Conservation (phyloP, 2,797 vertebrate species). For the Sebastes hubbsi region DNA sequence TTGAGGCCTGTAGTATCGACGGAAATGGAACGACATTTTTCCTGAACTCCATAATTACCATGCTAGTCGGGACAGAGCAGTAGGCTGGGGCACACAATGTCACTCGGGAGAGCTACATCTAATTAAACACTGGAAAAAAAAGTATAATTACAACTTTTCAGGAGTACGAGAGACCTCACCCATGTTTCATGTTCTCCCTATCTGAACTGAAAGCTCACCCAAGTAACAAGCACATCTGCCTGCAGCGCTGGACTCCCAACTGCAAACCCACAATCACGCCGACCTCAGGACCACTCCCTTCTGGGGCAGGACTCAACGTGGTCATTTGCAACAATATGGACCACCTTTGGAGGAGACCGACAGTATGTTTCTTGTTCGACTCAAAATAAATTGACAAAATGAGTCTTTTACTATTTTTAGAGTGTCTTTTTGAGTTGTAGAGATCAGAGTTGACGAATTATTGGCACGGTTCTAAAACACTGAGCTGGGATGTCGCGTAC, state of each 20-base stretch:
- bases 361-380: background rate
- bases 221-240: constrained; percentile 65
- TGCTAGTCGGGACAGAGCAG: constrained; percentile 43
- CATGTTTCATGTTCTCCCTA: constrained; percentile 58
- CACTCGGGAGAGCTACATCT: constrained; percentile 55
- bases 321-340: constrained; percentile 55
- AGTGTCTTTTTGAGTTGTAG: background rate
- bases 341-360: constrained; percentile 62
- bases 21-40: constrained; percentile 64
- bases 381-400: background rate
- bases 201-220: constrained; percentile 45
- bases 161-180: constrained; percentile 65
- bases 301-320: constrained; percentile 41
- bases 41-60: constrained; percentile 66
- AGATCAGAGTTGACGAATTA: background rate
- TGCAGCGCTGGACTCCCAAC: constrained; percentile 32
- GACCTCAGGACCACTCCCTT: constrained; percentile 72
- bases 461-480: constrained; percentile 2
- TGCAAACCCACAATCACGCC: constrained; percentile 62
- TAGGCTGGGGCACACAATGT: constrained; percentile 51
- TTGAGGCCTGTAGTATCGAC: constrained; percentile 65
- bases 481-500: background rate
- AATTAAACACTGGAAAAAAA: constrained; percentile 71
- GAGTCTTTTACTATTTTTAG: background rate
- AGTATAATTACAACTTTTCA: constrained; percentile 67